phyloP scores from a whole-genome alignment of 1,140 invertebrate species.

The Drosophila saltans region DNA sequence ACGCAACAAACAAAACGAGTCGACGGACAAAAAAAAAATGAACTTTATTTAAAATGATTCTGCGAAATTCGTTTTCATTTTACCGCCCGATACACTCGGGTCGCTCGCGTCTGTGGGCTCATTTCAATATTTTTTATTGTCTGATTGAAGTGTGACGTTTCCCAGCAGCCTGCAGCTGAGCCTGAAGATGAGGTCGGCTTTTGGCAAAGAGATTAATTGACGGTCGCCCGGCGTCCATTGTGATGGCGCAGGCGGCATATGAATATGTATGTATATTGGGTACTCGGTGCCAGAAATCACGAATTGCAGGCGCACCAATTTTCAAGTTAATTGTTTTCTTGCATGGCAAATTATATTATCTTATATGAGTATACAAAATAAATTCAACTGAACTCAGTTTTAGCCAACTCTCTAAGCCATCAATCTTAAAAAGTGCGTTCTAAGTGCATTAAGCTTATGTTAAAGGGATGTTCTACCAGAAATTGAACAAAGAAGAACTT shows the following conservation, averaged over 20 bases:
- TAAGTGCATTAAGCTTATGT: slow-evolving; percentile 27
- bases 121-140: slow-evolving; percentile 80
- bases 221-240: slow-evolving; percentile 35
- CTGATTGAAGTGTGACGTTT: slow-evolving; percentile 77
- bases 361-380: slow-evolving; percentile 12
- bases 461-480: slow-evolving; percentile 6
- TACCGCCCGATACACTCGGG: slow-evolving; percentile 14
- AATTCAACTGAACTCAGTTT: slow-evolving; percentile 39
- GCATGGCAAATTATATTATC: slow-evolving; percentile 49
- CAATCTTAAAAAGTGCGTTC: slow-evolving; percentile 47
- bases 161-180: slow-evolving; percentile 34
- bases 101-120: slow-evolving; percentile 34
- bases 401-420: slow-evolving; percentile 31
- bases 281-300: slow-evolving; percentile 32
- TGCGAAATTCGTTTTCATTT: slow-evolving; percentile 73
- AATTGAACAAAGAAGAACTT: too few species aligned
- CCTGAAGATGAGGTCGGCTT: slow-evolving; percentile 48
- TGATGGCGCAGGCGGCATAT: slow-evolving; percentile 16
- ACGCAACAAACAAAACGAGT: slow-evolving; percentile 5
- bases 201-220: slow-evolving; percentile 75
- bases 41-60: slow-evolving; percentile 79
- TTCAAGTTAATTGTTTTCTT: slow-evolving; percentile 63
- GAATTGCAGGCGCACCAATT: slow-evolving; percentile 60
- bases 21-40: slow-evolving; percentile 33
- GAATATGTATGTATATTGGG: neutral